Evolutionary conservation across 1,140 invertebrate genomes (phyloP), one percentile per base, ranked within the genome.

Genomic region (Pogonomyrmex barbatus): DNA sequence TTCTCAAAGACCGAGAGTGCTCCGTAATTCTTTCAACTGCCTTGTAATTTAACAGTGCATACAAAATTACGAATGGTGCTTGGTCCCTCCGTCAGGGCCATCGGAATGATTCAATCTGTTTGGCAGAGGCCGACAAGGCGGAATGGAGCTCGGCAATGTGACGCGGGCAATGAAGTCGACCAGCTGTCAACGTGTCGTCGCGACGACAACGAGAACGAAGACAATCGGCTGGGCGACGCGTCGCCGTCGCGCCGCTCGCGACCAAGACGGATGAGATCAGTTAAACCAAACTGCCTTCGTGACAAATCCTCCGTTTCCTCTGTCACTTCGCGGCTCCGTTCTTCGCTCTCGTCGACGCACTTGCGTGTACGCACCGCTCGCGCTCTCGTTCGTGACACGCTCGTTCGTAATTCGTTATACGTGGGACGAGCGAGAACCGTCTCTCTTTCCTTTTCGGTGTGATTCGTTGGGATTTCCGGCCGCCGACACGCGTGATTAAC

Each of bases 281-380:
- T 95, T 94, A 95, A 95, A 94, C 93, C 92, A 94, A 94, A 94
- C 94, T 94, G 92, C 92, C 92, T 93, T 93, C 93, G 92, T 94
- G 94, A 94, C 94, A 94, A 94, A 94, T 94, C 93, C 92, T 93
- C 94, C 90, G 92, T 89, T 94, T 94, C 93, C 93, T 94, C 92
- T 94, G 92, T 92, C 89, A 88, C 93, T 83, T 82, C 88, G 77
- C 79, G 50, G 52, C 88, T 52, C 33, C 3, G 60, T 60, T 58
- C 77, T 68, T 36, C 77, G 17, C 30, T 70, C 56, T 79, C 88
- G 86, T 85, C 68, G 62, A 89, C 88, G 88, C 58, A 56, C 70
- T 85, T 65, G 81, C 85, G 87, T 88, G 83, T 78, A 82, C 36
- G 39, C 42, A n/a, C 24, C 10, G 75, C 68, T 39, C 85, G 76